Evolutionary conservation across 2,797 vertebrate genomes (phyloP), one percentile per base, ranked within the genome.

Genomic region (Tragopan temminckii): DNA sequence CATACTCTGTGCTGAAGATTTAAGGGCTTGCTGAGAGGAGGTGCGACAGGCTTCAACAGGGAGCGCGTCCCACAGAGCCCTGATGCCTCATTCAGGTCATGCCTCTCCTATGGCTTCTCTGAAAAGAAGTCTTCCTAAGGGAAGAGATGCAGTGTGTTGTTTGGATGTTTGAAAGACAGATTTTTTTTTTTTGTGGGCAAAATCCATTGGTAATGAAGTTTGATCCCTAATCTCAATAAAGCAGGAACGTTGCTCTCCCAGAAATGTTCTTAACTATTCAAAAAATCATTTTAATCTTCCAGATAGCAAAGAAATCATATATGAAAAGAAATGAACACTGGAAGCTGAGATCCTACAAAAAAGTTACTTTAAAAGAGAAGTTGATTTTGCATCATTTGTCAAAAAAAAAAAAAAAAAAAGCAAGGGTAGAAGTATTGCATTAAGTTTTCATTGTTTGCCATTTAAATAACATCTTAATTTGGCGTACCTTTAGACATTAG

Each of bases 401-500:
- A 84, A 52, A 88, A 90, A 88, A 57, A 24, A 38, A 7, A 57
- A 21, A 33, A 9, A 33, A 35, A 11, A n/a, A 82, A 78, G 12
- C n/a, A 85, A 77, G 67, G 63, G 64, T 53, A 88, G 68, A 85
- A 80, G 29, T 14, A 64, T 75, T 66, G 80, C 19, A 69, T 72
- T 76, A 72, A 42, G 85, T 92, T 92, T 75, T 75, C 42, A 83
- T 63, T 6, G 31, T 89, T 92, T 93, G 63, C 55, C 38, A 67
- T 84, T 89, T 59, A 86, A 72, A 72, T 63, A 83, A 71, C 19
- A 55, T 38, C 71, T 92, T 45, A 24, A 35, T 67, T 91, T 90
- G 70, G 74, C 63, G 50, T 42, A 91, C n/a, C 58, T 85, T 91
- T 83, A 91, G 76, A 89, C 13, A 59, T 67, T 33, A 70, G 55